Conservation (phyloP, 2,113 vertebrate genomes). For the Hymenochirus boettgeri region DNA sequence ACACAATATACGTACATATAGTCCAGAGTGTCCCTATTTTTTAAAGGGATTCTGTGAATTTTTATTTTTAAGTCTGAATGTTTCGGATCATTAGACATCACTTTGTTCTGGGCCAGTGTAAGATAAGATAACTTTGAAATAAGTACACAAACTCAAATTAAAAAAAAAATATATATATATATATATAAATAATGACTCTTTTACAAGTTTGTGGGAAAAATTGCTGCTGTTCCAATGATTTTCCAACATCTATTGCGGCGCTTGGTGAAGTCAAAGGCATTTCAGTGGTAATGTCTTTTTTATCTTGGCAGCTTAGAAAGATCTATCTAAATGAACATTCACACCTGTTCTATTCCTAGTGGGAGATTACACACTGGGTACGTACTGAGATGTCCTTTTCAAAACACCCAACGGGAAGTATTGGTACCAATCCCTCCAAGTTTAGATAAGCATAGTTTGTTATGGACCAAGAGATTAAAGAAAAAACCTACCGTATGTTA, state of each 20-base stretch:
- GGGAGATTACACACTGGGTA: constrained; percentile 3
- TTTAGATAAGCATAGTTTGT: constrained; percentile 20
- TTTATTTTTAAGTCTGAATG: no score
- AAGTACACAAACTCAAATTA: no score
- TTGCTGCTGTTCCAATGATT: neutral
- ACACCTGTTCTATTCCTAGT: neutral
- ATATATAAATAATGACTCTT: no score
- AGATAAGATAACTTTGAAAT: no score
- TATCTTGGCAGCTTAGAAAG: constrained; percentile 2
- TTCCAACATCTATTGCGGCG: neutral
- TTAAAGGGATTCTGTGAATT: no score
- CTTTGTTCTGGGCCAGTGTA: no score
- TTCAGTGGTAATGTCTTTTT: constrained; percentile 11
- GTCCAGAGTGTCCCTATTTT: no score
- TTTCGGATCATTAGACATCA: no score
- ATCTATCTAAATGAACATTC: neutral
- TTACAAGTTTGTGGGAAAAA: neutral
- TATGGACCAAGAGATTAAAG: neutral
- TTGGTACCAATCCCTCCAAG: neutral
- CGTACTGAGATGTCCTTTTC: neutral
- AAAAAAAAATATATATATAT: no score
- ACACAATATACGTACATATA: no score
- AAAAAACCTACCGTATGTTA: constrained; percentile 15
- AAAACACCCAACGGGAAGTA: neutral
- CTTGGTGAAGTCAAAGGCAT: neutral